Evolutionary conservation across 2,113 vertebrate species (phyloP).

Genomic region (Sceloporus tristichus): DNA sequence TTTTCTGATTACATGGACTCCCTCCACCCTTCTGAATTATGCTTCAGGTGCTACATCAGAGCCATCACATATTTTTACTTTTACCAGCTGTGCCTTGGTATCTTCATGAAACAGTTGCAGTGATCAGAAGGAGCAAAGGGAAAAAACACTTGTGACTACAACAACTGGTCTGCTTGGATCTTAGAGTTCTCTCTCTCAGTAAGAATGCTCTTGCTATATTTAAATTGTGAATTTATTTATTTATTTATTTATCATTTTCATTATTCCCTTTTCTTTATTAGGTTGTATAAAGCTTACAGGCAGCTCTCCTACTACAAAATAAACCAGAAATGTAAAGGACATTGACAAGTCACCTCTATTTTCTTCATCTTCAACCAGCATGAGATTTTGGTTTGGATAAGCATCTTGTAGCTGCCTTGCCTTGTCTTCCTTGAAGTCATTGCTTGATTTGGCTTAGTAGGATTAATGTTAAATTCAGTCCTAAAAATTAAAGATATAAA

Average conservation of each 20-base stretch:
- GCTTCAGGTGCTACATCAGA: slow-evolving; percentile 21
- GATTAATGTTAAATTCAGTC: too few species aligned
- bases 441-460: background rate
- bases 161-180: too few species aligned
- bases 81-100: slow-evolving; percentile 35
- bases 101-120: slow-evolving; percentile 52
- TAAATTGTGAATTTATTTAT: slow-evolving; percentile 23
- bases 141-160: too few species aligned
- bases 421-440: background rate
- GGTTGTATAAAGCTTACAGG: background rate
- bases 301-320: background rate
- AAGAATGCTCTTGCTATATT: background rate
- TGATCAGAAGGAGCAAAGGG: slow-evolving; percentile 26
- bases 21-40: slow-evolving; percentile 31
- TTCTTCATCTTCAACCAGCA: background rate
- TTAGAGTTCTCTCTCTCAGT: background rate
- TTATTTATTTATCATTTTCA: background rate
- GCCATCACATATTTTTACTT: slow-evolving; percentile 36
- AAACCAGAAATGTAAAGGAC: accelerated
- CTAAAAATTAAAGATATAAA: background rate
- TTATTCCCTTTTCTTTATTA: slow-evolving; percentile 5
- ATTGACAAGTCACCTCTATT: background rate
- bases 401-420: background rate
- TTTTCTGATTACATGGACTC: slow-evolving; percentile 45
- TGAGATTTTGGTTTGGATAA: background rate